Conservation (phyloP, 1,140 invertebrate genomes). For the Drosophila willistoni region DNA sequence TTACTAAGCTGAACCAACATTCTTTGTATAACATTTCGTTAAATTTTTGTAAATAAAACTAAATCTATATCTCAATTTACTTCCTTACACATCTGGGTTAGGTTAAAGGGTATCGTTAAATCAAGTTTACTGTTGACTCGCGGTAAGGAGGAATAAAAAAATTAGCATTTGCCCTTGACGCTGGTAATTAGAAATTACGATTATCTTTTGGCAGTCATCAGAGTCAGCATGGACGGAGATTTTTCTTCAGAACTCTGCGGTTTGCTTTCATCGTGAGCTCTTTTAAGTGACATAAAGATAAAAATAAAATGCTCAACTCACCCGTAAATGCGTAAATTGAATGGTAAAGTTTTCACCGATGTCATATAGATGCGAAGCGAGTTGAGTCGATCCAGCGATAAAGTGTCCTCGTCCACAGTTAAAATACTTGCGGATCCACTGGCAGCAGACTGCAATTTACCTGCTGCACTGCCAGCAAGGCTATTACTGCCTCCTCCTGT, state of each 20-base stretch:
- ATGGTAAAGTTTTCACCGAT: slow-evolving; percentile 81
- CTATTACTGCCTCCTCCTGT: slow-evolving; percentile 6
- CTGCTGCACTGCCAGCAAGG: slow-evolving; percentile 32
- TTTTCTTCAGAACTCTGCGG: slow-evolving; percentile 21
- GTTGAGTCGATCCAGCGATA: slow-evolving; percentile 78
- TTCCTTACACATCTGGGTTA: too few relatives aligned
- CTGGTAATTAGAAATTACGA: slow-evolving; percentile 69
- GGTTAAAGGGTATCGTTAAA: slow-evolving; percentile 46
- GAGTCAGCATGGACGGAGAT: not conserved
- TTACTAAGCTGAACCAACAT: too few relatives aligned
- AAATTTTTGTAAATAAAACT: too few relatives aligned
- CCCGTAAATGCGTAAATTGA: slow-evolving; percentile 82
- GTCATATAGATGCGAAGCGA: slow-evolving; percentile 82
- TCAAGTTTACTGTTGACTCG: slow-evolving; percentile 50
- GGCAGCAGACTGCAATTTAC: slow-evolving; percentile 48
- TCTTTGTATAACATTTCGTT: too few relatives aligned
- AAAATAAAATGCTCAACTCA: slow-evolving; percentile 51
- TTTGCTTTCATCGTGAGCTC: slow-evolving; percentile 26
- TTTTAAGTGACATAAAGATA: slow-evolving; percentile 7
- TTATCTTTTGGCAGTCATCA: not conserved
- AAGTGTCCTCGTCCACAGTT: slow-evolving; percentile 78
- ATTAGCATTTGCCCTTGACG: slow-evolving; percentile 58
- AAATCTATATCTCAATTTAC: too few relatives aligned
- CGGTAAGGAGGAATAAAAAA: slow-evolving; percentile 4
- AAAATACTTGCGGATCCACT: slow-evolving; percentile 62